Conservation (phyloP, 1,140 invertebrate genomes). For the Drosophila pallidifrons region DNA sequence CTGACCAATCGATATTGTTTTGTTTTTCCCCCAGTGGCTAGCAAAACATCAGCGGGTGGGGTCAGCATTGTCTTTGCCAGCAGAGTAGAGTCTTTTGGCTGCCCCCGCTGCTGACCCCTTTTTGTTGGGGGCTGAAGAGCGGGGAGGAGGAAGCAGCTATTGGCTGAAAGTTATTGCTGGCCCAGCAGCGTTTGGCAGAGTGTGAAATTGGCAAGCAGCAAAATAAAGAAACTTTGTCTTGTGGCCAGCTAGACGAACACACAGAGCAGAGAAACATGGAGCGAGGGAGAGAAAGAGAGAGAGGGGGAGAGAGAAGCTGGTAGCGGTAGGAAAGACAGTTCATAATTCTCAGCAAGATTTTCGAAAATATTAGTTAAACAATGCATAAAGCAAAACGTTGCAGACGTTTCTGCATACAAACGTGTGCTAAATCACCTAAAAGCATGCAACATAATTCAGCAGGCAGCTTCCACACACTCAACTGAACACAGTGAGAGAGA, state of each 20-base stretch:
- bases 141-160: slow-evolving; percentile 41
- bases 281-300: slow-evolving; percentile 1
- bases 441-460: slow-evolving; percentile 82
- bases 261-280: neutral
- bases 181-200: slow-evolving; percentile 79
- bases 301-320: slow-evolving; percentile 13
- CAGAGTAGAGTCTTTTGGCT: slow-evolving; percentile 27
- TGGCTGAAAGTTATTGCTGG: slow-evolving; percentile 63
- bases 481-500: slow-evolving; percentile 3
- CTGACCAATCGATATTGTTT: slow-evolving; percentile 4
- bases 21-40: slow-evolving; percentile 1
- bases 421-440: slow-evolving; percentile 81
- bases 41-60: slow-evolving; percentile 2
- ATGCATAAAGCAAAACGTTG: slow-evolving; percentile 81
- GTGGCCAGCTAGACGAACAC: slow-evolving; percentile 38
- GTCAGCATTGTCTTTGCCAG: slow-evolving; percentile 29
- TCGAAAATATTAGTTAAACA: slow-evolving; percentile 82
- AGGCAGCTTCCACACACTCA: slow-evolving; percentile 57
- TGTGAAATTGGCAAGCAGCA: slow-evolving; percentile 79
- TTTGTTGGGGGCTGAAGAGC: neutral
- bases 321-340: slow-evolving; percentile 44
- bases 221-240: slow-evolving; percentile 75
- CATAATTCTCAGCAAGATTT: slow-evolving; percentile 77
- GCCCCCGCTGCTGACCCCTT: slow-evolving; percentile 36
- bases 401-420: slow-evolving; percentile 82